Base-by-base conservation (phyloP, 2,888 invertebrate genomes). In the Hydriomena furcata region DNA sequence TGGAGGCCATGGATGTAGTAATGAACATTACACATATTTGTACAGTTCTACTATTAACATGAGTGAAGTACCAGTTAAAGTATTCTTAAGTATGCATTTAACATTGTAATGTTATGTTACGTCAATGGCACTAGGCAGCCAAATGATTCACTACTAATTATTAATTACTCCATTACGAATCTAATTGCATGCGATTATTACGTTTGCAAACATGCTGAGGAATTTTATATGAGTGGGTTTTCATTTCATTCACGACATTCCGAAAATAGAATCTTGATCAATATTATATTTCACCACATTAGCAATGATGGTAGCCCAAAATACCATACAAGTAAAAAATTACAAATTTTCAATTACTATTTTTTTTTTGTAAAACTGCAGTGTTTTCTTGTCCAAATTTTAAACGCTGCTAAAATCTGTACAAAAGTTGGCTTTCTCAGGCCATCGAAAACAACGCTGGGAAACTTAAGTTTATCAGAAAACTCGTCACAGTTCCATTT, bases 101-200 rank as follows among this genome's bases (percentile, higher is more conserved):
- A 20, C 24, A 12, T 40, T 10, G 1, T 28, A 34, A 21, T 20
- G n/a, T 10, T 11, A 5, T 30, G 21, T 55, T 47, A 40, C 55
- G 55, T 53, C 58, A 53, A 24, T 38, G 25, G 30, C 48, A 55
- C 21, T 34, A 42, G 13, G 27, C 24, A 36, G 21, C 30, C 41
- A 27, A 51, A 38, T 55, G 47, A 53, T 43, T 58, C 53, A 55
- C 43, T 35, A 40, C 42, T n/a, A 30, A 47, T 52, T 52, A 55
- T 52, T 55, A 52, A 41, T 38, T 25, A 31, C 30, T 32, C 43
- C 44, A 49, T 50, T 52, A 48, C 46, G 48, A 46, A 51, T 48
- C 47, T 51, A 43, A 58, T 55, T 55, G 45, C 20, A 36, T 30
- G 44, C 24, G 28, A 20, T 41, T 47, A 40, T 23, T 34, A 40